Base-by-base conservation (phyloP, 2,888 invertebrate species). In the Drosophila infuscata region DNA sequence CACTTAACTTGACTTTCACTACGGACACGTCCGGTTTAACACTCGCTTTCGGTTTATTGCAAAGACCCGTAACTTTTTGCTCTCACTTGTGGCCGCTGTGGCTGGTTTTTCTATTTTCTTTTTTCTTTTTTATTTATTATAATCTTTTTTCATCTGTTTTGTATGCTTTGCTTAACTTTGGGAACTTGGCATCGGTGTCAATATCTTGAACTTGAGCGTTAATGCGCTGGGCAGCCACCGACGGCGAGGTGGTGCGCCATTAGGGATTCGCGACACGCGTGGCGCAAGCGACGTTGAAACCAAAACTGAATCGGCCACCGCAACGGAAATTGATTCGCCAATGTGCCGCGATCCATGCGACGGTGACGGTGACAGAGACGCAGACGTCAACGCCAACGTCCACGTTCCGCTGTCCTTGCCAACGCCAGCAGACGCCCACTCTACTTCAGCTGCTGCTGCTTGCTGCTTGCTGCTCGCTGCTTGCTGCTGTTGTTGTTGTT, bases 261-360 rank as follows among this genome's bases (percentile, higher is more conserved):
- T 86, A 65, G 84, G 79, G 77, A 88, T 80, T 88, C 88, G 73
- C 82, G 90, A 87, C 82, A 88, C 90, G 90, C 88, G 90, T 79
- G 78, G 76, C 84, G 90, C 79, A 69, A 63, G 81, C 88, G 71
- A 90, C 89, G 83, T 78, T 82, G 83, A 88, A 85, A 85, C 77
- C 83, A 89, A 88, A 90, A 90, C 89, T 89, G 88, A 86, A 87
- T 75, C 78, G 82, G 81, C 84, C 79, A 86, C 83, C 82, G 83
- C 86, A 85, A 79, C 89, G 89, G 89, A 89, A 89, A 89, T 89
- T 88, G 83, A 86, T 88, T 89, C 76, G 89, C 83, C 76, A 80
- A 85, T 79, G 87, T 79, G 75, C 60, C 79, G 70, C 68, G 60
- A 70, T 68, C 66, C 74, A 85, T 71, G 53, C 49, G 53, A 54